Percentiles rank a stretch among this genome's conserved stretches.
Conservation (phyloP, 2,113 vertebrate species). For the Perognathus longimembris region DNA sequence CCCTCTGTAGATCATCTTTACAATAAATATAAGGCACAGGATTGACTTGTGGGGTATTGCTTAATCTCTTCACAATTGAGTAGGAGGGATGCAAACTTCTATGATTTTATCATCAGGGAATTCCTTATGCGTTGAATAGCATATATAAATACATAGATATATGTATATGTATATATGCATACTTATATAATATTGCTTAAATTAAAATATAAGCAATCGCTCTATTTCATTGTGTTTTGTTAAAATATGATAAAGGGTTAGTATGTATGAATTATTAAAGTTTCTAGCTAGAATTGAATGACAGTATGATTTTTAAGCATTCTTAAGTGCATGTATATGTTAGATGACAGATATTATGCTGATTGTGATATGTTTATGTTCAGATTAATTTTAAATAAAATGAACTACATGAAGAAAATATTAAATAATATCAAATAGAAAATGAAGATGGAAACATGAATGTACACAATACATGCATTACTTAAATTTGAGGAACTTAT, state of each 20-base stretch:
- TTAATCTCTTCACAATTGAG: not conserved
- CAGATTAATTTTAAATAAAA: slow-evolving; percentile 19
- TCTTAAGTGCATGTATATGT: not conserved
- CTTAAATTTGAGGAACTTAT: not conserved
- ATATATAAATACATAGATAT: too few relatives aligned
- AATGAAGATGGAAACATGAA: slow-evolving; percentile 1
- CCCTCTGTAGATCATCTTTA: too few relatives aligned
- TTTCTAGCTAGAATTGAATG: slow-evolving; percentile 16
- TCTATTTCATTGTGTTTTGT: not conserved
- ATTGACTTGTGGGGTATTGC: not conserved
- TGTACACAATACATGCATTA: not conserved
- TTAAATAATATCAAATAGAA: not conserved
- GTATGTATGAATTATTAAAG: not conserved
- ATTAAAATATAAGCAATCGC: not conserved
- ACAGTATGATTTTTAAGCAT: not conserved
- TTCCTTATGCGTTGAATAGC: not conserved
- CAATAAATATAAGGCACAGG: not conserved
- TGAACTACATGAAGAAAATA: not conserved
- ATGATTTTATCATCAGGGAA: slow-evolving; percentile 4
- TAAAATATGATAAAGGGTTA: not conserved
- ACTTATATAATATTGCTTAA: not conserved
- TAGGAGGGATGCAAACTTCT: not conserved
- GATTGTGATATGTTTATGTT: not conserved
- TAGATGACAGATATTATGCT: too few relatives aligned
- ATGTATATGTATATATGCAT: too few relatives aligned